Base-by-base conservation (phyloP, 2,797 vertebrate genomes). In the Acipenser ruthenus region DNA sequence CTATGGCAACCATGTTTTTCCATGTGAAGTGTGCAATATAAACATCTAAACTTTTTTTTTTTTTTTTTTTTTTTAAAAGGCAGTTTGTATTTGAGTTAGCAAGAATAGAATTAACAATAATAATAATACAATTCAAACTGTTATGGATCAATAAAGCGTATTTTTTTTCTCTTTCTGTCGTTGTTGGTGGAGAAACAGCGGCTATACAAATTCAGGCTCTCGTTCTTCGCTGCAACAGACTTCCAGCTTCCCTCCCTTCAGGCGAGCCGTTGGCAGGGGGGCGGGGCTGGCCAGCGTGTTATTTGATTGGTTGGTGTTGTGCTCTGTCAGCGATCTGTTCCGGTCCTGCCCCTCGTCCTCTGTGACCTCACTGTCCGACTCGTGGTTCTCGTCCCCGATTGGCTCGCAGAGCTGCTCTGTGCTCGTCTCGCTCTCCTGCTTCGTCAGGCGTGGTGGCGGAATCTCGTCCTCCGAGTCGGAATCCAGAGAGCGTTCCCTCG, bases 391-490 rank as follows among this genome's bases (percentile, higher is more conserved):
- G 0, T 84, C 85, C 0, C 73, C 82, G 0, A 81, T 78, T 0
- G 70, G 71, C 59, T 74, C 73, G 37, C 79, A 65, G 58, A 13
- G 1, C 0, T 87, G 83, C 0, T 93, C 91, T 0, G 74, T 65
- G 73, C 90, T 87, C 8, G 78, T 70, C 63, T 89, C 88, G 0
- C 84, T 86, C 6, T 72, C 82, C 70, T 86, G 89, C 63, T 84
- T 87, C 1, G 15, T 50, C 63, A 88, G 71, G 23, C 67, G 68
- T 63, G 0, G 70, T 1, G 0, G 56, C 72, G 13, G 48, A 63
- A 63, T 63, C 6, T 65, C 10, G 0, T 50, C 76, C 68, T 97
- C 95, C 0, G 91, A 95, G 78, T 97, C 96, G 0, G 94, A 96
- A 73, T 96, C 94, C 0, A 88, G 87, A 1, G 93, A 93, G 10